Conservation (phyloP, 2,797 vertebrate genomes). For the Phaenicophaeus curvirostris region DNA sequence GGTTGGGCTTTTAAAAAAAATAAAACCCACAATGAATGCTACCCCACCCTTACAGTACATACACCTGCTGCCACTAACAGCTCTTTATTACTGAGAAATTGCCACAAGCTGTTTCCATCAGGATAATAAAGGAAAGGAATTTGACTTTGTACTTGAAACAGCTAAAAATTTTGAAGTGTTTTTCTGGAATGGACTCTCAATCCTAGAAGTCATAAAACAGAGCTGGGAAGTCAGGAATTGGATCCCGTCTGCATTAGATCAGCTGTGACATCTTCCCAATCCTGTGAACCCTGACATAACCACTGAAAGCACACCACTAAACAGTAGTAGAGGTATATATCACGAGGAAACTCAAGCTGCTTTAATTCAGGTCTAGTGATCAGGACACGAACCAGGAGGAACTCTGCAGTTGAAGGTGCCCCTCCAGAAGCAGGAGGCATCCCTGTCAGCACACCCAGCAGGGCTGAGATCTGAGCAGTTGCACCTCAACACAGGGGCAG, state of each 20-base stretch:
- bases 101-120: neutral
- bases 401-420: neutral
- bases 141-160: neutral
- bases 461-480: neutral
- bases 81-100: neutral
- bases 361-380: neutral
- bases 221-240: neutral
- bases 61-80: fast-evolving
- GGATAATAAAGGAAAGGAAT: neutral
- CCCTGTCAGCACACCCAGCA: neutral
- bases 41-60: neutral
- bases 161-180: neutral
- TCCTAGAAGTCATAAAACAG: neutral
- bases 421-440: neutral
- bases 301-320: neutral
- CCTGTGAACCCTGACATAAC: neutral
- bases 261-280: neutral
- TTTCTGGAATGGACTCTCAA: neutral
- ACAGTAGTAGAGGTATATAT: neutral
- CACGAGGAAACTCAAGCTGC: neutral
- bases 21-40: neutral
- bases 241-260: neutral
- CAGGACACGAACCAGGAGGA: neutral
- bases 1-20: neutral
- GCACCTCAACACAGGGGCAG: neutral